Conservation (phyloP, 1,140 invertebrate genomes). For the Caenorhabditis remanei region DNA sequence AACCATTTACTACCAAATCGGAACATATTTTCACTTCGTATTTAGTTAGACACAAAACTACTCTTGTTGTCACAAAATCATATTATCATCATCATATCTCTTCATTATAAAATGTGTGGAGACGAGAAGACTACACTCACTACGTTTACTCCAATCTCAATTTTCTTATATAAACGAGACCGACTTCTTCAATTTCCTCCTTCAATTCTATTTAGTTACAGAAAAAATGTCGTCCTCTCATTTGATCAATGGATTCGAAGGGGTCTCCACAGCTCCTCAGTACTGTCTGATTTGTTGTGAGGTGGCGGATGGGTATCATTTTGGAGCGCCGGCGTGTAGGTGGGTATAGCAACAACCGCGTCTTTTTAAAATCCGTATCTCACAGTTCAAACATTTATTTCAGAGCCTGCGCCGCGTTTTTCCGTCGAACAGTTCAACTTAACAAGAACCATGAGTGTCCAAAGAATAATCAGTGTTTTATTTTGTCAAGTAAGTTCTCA, state of each 20-base stretch:
- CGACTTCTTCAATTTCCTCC: no score
- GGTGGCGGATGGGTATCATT: constrained; percentile 25
- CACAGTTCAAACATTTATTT: background rate
- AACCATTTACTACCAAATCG: no score
- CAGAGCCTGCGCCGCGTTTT: constrained; percentile 31
- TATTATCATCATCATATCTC: no score
- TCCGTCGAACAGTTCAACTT: constrained; percentile 24
- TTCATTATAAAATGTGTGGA: no score
- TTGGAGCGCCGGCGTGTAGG: constrained; percentile 30
- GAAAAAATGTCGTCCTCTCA: background rate
- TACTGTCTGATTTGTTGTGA: constrained; percentile 35
- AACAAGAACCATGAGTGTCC: constrained; percentile 4
- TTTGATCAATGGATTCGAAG: background rate
- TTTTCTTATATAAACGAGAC: no score
- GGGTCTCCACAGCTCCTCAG: background rate
- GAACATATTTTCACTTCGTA: no score
- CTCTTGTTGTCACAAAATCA: no score
- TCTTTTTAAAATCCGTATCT: no score
- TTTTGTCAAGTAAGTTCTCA: background rate
- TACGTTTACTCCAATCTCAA: no score
- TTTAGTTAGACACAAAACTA: no score
- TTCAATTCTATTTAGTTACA: background rate
- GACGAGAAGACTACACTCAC: no score
- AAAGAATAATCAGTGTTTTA: constrained; percentile 27
- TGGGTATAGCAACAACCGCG: no score